Percentiles rank a stretch among this genome's conserved stretches.
Conservation (phyloP, 1,140 invertebrate genomes). For the Galleria mellonella region DNA sequence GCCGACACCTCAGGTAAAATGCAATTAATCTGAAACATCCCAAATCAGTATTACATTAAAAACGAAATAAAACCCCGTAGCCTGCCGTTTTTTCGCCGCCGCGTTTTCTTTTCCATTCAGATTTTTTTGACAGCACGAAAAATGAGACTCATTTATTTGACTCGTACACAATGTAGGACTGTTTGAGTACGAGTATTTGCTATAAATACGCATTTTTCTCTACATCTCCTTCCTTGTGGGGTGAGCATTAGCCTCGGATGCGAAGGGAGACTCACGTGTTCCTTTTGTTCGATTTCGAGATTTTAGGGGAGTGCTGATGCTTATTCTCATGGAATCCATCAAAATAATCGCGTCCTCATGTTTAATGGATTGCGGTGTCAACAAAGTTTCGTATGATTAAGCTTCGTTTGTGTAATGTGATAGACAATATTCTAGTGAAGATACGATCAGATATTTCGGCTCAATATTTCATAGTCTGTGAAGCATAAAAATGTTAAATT, state of each 20-base stretch:
- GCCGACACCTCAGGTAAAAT: conserved; percentile 53
- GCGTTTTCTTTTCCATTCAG: conserved; percentile 72
- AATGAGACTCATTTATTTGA: conserved; percentile 73
- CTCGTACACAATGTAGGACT: conserved; percentile 73
- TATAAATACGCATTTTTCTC: conserved; percentile 75
- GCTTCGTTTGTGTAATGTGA: not conserved
- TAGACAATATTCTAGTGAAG: too few species aligned
- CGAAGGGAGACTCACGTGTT: conserved; percentile 64
- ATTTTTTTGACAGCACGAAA: conserved; percentile 74
- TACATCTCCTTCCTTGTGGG: conserved; percentile 69
- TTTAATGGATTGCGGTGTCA: conserved; percentile 62
- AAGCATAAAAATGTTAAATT: too few species aligned
- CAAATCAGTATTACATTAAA: conserved; percentile 73
- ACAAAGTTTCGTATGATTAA: conserved; percentile 50
- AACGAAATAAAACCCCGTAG: conserved; percentile 64
- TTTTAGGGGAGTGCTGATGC: conserved; percentile 68
- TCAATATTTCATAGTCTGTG: not conserved
- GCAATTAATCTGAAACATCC: conserved; percentile 73
- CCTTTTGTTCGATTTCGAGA: conserved; percentile 67
- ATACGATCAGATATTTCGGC: not conserved
- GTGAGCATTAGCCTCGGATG: conserved; percentile 62
- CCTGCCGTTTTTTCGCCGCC: conserved; percentile 62
- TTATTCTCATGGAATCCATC: conserved; percentile 65
- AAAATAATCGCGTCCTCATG: conserved; percentile 63
- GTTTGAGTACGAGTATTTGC: conserved; percentile 74